Conservation (phyloP, 2,888 invertebrate species). For the Latrodectus hesperus region DNA sequence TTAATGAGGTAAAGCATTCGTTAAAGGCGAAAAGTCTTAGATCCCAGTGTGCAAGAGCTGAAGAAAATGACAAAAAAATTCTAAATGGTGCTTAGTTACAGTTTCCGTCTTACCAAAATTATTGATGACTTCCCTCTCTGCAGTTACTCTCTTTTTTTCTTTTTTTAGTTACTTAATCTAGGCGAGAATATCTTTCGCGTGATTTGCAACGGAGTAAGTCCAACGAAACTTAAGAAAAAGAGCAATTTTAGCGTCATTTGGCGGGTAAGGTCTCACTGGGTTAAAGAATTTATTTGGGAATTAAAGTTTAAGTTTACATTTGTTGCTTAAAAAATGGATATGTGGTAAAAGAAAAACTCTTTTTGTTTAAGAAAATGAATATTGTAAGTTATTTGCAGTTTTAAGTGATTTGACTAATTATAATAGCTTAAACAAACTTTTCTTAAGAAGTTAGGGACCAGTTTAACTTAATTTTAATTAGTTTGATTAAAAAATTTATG, state of each 20-base stretch:
- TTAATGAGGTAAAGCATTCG: slow-evolving; percentile 62
- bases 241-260: not conserved
- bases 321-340: slow-evolving; percentile 24
- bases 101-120: slow-evolving; percentile 52
- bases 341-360: not conserved
- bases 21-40: slow-evolving; percentile 27
- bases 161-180: slow-evolving; percentile 47
- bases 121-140: slow-evolving; percentile 28
- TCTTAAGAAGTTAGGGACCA: no score
- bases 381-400: no score
- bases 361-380: no score
- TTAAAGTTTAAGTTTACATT: slow-evolving; percentile 45
- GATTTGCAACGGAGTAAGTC: slow-evolving; percentile 25
- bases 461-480: no score
- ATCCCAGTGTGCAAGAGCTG: slow-evolving; percentile 4
- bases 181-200: slow-evolving; percentile 27
- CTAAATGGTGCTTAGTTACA: slow-evolving; percentile 49
- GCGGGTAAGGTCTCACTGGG: slow-evolving; percentile 34
- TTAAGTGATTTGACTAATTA: no score
- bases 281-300: slow-evolving; percentile 46
- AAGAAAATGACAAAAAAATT: slow-evolving; percentile 17
- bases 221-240: not conserved
- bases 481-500: no score
- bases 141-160: slow-evolving; percentile 3
- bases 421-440: no score